Base-by-base conservation (phyloP, 1,140 invertebrate genomes). In the Trichonephila clavipes region DNA sequence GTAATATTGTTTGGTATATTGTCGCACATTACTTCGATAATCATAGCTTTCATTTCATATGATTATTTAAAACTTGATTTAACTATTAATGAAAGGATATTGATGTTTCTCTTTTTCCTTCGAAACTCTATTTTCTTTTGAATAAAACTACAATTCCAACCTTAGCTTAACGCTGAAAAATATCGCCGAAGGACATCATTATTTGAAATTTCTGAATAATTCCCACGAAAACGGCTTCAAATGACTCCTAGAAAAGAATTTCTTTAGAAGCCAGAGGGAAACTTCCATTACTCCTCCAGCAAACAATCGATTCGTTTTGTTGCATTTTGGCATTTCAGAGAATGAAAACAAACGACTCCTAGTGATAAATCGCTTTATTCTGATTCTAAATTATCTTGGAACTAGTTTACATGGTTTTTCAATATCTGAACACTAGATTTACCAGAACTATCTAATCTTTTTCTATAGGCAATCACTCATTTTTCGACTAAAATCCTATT, bases 341-440 rank as follows among this genome's bases (percentile, higher is more conserved):
- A 83, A 58, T 58, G 81, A 83, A 83, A 83, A 83, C 81, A 83
- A 83, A 83, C 44, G 81, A 83, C 51, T n/a, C 18, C 51, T 18
- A 6, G 81, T 83, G 81, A 83, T 83, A 83, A 83, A 83, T 83
- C 40, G 81, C 10, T 58, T 40, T 40, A 83, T 83, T 28, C 19
- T 14, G 24, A n/a, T 58, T 83, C 81, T 44, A 44, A 58, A 19
- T 83, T 51, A 58, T n/a, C 40, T 83, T 21, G 19, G 1, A 83
- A 21, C 51, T 83, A 8, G 81, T 51, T 83, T 58, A 40, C 81
- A 21, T 19, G 19, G 51, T 51, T 83, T 40, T 40, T 40, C 51
- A 16, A 40, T 58, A 14, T 51, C 24, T 10, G 8, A 40, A 58
- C 24, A 83, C 51, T 40, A 40, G 81, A 21, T 51, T 51, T 83